phyloP scores from a whole-genome alignment of 2,113 vertebrate species.

The Nannospalax galili region DNA sequence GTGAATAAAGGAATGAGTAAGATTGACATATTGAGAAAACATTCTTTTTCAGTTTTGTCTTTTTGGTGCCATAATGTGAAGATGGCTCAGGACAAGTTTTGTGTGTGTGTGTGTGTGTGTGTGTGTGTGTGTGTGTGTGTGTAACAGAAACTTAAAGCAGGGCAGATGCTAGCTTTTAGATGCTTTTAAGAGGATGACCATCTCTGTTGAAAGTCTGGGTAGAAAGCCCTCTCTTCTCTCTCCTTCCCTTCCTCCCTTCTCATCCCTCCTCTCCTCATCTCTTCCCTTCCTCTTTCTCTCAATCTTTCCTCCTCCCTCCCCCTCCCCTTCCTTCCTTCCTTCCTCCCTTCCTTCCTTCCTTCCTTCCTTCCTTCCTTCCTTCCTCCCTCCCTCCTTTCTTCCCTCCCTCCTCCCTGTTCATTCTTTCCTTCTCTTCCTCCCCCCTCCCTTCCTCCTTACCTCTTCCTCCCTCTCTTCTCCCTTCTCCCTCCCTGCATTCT shows the following conservation, averaged over 20 bases:
- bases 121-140: not conserved
- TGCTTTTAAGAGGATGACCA: not conserved
- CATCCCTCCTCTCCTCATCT: not conserved
- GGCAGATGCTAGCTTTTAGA: not conserved
- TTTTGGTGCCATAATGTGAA: not conserved
- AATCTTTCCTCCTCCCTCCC: not conserved
- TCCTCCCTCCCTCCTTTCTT: not conserved
- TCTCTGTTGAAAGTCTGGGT: not conserved
- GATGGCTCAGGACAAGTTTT: not conserved
- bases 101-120: too few relatives aligned
- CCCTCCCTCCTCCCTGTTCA: too few relatives aligned
- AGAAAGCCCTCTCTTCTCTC: not conserved
- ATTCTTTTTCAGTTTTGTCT: not conserved
- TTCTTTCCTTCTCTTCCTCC: not conserved
- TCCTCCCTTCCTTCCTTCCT: accelerated
- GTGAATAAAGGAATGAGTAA: not conserved
- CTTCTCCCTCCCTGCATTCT: too few relatives aligned
- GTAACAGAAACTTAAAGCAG: not conserved
- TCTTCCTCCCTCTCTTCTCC: not conserved
- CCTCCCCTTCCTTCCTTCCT: not conserved
- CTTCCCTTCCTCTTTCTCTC: not conserved
- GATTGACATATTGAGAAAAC: not conserved
- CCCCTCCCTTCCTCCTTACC: accelerated
- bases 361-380: not conserved
- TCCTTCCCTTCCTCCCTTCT: not conserved